Conservation (phyloP, 2,113 vertebrate genomes). For the Sebastes schlegelii region DNA sequence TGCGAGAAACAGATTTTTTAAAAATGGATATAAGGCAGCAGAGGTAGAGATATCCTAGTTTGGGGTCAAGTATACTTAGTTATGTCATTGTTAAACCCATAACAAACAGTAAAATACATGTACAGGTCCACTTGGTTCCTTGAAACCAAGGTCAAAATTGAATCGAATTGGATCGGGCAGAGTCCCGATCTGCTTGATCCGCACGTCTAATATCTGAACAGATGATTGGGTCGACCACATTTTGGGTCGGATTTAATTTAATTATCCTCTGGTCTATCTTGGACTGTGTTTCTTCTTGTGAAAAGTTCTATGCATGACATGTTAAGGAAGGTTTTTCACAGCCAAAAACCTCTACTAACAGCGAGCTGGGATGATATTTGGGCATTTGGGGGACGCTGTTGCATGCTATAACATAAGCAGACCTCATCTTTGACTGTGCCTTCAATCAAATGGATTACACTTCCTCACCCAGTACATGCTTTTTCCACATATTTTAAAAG, state of each 20-base stretch:
- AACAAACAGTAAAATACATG: background rate
- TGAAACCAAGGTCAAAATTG: background rate
- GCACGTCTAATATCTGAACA: background rate
- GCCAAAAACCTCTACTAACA: background rate
- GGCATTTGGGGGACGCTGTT: background rate
- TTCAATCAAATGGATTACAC: constrained; percentile 17
- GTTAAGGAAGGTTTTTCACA: background rate
- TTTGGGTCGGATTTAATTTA: background rate
- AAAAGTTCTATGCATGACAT: background rate
- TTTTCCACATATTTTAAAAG: constrained; percentile 48
- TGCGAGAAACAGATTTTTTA: background rate
- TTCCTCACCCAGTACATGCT: constrained; percentile 20
- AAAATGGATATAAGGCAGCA: background rate
- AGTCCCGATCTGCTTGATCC: background rate
- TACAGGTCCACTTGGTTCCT: background rate
- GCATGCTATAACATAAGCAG: background rate
- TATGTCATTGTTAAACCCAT: background rate
- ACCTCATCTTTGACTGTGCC: constrained; percentile 9
- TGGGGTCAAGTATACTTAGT: background rate
- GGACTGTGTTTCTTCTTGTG: background rate
- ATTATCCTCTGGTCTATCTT: background rate
- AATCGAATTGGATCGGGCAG: background rate
- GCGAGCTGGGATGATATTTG: background rate
- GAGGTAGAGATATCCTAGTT: background rate
- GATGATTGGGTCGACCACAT: background rate